These are phyloP conservation scores for Agrypnia vestita DNA, from an alignment of 1,140 invertebrate species.

Conservation along the genomic window DNA sequence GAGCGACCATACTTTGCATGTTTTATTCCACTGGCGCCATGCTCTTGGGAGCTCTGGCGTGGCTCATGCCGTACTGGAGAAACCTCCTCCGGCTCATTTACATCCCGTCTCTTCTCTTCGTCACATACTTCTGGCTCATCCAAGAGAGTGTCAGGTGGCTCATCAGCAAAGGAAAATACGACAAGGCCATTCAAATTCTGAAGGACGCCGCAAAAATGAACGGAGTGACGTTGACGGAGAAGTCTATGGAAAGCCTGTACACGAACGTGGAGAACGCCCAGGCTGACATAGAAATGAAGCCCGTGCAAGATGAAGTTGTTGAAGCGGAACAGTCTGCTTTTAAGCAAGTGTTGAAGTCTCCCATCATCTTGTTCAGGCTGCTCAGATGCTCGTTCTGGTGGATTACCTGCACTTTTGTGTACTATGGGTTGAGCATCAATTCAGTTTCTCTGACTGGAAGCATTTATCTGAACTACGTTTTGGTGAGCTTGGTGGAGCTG, in stretches of 20 bases:
- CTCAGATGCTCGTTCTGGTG: conserved; percentile 81
- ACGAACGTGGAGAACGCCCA: conserved; percentile 67
- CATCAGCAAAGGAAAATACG: conserved; percentile 79
- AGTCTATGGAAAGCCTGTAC: conserved; percentile 72
- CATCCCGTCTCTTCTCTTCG: conserved; percentile 77
- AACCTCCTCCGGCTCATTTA: conserved; percentile 81
- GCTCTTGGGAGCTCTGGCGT: conserved; percentile 79
- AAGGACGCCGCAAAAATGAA: conserved; percentile 80
- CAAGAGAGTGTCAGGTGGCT: conserved; percentile 86
- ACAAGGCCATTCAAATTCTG: conserved; percentile 77
- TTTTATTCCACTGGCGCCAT: conserved; percentile 84
- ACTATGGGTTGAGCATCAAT: conserved; percentile 89
- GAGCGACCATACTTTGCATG: conserved; percentile 80
- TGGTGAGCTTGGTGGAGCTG: conserved; percentile 81
- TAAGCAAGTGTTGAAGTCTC: conserved; percentile 73
- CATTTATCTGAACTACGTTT: conserved; percentile 81
- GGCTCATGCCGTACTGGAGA: conserved; percentile 81
- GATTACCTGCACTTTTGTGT: conserved; percentile 84
- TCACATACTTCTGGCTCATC: conserved; percentile 78
- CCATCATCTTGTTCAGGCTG: conserved; percentile 77
- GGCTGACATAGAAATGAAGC: conserved; percentile 54
- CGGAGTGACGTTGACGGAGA: conserved; percentile 74
- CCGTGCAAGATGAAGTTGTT: conserved; percentile 60
- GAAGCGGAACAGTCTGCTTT: conserved; percentile 66
- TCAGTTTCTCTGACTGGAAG: conserved; percentile 82